Conservation (phyloP, 2,113 vertebrate genomes). For the Platichthys stellatus region DNA sequence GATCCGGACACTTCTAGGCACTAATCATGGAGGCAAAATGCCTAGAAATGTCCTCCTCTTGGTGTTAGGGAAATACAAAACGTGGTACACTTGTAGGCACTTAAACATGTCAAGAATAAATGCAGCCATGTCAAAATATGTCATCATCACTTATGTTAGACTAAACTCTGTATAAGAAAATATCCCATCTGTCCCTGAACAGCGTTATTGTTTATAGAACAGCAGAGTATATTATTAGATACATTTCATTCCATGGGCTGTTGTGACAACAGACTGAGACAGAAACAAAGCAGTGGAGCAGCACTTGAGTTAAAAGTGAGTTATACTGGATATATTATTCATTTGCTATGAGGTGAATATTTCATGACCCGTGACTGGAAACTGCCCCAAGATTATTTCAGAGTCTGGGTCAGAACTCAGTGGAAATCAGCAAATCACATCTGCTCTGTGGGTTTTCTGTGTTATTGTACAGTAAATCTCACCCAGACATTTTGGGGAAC, state of each 20-base stretch:
- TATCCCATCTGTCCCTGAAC: not conserved
- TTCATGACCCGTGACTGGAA: conserved; percentile 59
- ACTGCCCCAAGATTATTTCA: conserved; percentile 58
- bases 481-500: conserved; percentile 5
- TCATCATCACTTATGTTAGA: conserved; percentile 19
- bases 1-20: too few species aligned
- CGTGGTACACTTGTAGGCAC: too few species aligned
- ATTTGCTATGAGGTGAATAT: conserved; percentile 64
- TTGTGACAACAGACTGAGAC: conserved; percentile 36
- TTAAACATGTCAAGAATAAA: conserved; percentile 32
- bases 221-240: conserved; percentile 21
- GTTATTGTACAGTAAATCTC: conserved; percentile 36
- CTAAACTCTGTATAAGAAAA: too few species aligned
- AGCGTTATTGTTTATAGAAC: conserved; percentile 30
- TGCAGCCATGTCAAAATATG: conserved; percentile 2
- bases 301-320: conserved; percentile 45
- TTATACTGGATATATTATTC: conserved; percentile 65
- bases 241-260: conserved; percentile 17
- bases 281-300: conserved; percentile 30
- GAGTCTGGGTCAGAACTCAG: conserved; percentile 69
- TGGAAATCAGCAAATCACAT: conserved; percentile 60
- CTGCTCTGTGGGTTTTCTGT: conserved; percentile 8
- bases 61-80: too few species aligned
- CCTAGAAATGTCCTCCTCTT: too few species aligned
- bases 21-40: too few species aligned